Conservation (phyloP, 1,140 invertebrate genomes). For the Drosophila repleta region DNA sequence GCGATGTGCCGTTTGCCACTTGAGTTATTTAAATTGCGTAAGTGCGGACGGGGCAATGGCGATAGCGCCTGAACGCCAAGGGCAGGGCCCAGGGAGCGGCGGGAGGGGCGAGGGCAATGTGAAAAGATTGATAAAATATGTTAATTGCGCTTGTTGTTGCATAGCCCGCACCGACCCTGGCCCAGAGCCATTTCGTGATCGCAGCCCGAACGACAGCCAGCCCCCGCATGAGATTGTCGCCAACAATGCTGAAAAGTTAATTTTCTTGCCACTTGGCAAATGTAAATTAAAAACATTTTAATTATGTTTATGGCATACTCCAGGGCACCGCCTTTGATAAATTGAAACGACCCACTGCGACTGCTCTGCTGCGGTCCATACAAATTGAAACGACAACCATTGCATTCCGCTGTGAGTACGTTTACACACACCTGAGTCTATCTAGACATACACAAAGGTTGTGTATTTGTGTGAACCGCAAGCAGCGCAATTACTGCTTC, state of each 20-base stretch:
- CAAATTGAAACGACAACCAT: not conserved
- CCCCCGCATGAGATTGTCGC: slow-evolving; percentile 70
- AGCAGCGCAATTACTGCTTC: slow-evolving; percentile 4
- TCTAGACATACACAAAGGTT: too few species aligned
- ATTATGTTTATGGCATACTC: slow-evolving; percentile 73
- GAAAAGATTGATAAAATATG: slow-evolving; percentile 81
- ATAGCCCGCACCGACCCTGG: not conserved
- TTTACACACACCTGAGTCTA: too few species aligned
- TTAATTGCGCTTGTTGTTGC: slow-evolving; percentile 70
- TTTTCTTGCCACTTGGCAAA: slow-evolving; percentile 61
- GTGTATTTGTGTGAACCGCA: too few species aligned
- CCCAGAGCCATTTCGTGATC: not conserved
- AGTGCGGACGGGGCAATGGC: slow-evolving; percentile 45
- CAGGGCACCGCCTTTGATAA: slow-evolving; percentile 13
- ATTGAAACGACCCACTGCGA: slow-evolving; percentile 8
- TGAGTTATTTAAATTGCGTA: slow-evolving; percentile 82
- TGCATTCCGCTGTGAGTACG: too few species aligned
- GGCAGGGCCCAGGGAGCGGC: not conserved
- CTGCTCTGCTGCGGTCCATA: slow-evolving; percentile 2
- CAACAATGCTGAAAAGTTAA: slow-evolving; percentile 80
- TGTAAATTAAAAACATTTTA: slow-evolving; percentile 73
- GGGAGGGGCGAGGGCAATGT: slow-evolving; percentile 17
- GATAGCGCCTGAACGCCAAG: not conserved
- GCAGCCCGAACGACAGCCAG: slow-evolving; percentile 7
- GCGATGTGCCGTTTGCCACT: slow-evolving; percentile 71